Conservation (phyloP, 2,113 vertebrate species). For the Urocynchramus pylzowi region DNA sequence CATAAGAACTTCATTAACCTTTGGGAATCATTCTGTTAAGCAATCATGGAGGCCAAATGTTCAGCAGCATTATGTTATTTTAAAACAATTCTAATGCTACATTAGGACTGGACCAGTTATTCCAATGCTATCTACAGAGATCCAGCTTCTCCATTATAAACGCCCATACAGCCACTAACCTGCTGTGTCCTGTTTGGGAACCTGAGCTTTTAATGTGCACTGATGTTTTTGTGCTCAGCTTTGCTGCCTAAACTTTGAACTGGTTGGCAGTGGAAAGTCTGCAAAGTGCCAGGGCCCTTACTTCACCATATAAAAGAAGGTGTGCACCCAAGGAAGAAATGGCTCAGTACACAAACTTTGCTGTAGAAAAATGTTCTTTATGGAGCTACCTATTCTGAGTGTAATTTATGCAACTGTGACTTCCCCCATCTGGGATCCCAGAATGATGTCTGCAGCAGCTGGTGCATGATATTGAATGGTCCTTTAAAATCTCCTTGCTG, state of each 20-base stretch:
- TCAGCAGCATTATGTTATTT: background rate
- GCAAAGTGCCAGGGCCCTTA: background rate
- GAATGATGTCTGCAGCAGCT: background rate
- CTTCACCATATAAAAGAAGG: background rate
- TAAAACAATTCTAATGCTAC: background rate
- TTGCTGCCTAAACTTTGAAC: background rate
- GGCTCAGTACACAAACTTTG: background rate
- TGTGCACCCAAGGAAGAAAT: background rate
- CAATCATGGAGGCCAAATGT: background rate
- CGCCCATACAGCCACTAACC: background rate
- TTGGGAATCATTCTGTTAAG: background rate
- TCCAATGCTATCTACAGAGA: background rate
- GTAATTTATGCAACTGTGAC: background rate
- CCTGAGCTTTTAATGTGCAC: background rate
- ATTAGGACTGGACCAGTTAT: background rate
- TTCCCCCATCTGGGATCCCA: background rate
- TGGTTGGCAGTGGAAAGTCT: background rate
- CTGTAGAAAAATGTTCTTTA: background rate
- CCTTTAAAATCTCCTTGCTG: background rate
- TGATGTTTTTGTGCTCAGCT: background rate
- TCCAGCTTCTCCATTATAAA: background rate
- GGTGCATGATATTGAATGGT: background rate
- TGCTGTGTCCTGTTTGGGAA: background rate
- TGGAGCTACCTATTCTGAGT: background rate
- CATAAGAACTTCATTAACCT: constrained; percentile 8